Conservation (phyloP, 2,888 invertebrate genomes). For the Rhaphigaster nebulosa region DNA sequence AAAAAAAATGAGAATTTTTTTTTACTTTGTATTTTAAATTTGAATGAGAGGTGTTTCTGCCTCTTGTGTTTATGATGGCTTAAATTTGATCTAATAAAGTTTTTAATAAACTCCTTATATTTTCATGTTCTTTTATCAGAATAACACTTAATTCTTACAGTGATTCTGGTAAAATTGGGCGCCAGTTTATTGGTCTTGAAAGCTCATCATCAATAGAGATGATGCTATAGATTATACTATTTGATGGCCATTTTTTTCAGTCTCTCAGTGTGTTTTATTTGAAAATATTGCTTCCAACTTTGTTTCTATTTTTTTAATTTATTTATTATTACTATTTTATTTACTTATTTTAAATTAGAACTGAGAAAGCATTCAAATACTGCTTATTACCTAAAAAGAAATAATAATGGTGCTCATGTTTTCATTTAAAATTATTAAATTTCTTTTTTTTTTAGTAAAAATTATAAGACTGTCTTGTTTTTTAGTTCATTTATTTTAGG, state of each 20-base stretch:
- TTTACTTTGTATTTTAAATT: too few species aligned
- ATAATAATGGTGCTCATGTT: neutral
- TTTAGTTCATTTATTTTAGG: neutral
- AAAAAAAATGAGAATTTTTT: too few species aligned
- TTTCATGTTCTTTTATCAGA: too few species aligned
- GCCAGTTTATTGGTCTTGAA: neutral
- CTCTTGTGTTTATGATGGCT: too few species aligned
- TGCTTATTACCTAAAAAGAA: neutral
- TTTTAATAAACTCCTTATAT: too few species aligned
- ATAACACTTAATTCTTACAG: neutral
- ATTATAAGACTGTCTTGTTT: conserved; percentile 11
- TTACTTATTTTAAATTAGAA: neutral
- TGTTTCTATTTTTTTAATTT: neutral
- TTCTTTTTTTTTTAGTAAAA: neutral
- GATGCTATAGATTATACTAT: too few species aligned
- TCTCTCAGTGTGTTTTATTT: neutral
- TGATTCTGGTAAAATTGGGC: neutral
- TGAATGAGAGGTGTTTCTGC: too few species aligned
- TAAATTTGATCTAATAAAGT: too few species aligned
- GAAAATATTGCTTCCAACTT: neutral
- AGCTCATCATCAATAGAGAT: neutral
- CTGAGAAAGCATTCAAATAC: neutral
- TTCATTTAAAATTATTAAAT: neutral
- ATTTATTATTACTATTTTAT: too few species aligned
- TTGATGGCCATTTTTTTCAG: neutral